Base-by-base conservation (phyloP, 2,113 vertebrate genomes). In the Eurypyga helias region DNA sequence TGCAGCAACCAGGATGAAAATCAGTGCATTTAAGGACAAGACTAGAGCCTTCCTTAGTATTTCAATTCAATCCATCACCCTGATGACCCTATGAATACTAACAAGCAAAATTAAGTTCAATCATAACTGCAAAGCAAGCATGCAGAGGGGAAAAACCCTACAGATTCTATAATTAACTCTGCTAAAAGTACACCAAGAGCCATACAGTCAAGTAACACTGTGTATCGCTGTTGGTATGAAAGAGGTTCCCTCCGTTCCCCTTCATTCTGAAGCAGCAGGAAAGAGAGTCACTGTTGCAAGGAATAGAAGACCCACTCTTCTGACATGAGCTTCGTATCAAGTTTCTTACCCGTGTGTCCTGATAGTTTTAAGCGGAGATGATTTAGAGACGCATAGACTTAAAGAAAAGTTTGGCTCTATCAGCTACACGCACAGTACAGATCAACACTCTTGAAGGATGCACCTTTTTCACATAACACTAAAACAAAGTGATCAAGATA, bases 1-100 rank as follows among this genome's bases (percentile, higher is more conserved):
- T 57, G 55, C 90, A 81, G 67, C 2, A 95, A 88, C 60, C 64
- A 89, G 36, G 89, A 97, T 95, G 92, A 93, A 87, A 89, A 90
- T 38, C 41, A 66, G 73, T 54, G 66, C 49, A 54, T 51, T 46
- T 0, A 8, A 95, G 69, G 84, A 83, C 83, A 95, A 83, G 71
- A 81, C 61, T 48, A 92, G 55, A 80, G 66, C n/a, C 26, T 70
- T 67, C 73, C 83, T 94, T 51, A 80, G 41, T 75, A 96, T 75
- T 45, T 36, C 78, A 81, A 73, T 85, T 92, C 83, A 93, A 52
- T 69, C 66, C 58, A 72, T 65, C 85, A 91, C 46, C 48, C 92
- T 91, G 66, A 88, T 17, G 55, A 88, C 45, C 17, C 82, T 82
- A 87, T 71, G 76, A 81, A 93, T 57, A 72, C 93, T 64, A 71